Evolutionary conservation across 2,113 vertebrate genomes (phyloP), one percentile per base, ranked within the genome.

Genomic region (Ammospiza nelsoni): DNA sequence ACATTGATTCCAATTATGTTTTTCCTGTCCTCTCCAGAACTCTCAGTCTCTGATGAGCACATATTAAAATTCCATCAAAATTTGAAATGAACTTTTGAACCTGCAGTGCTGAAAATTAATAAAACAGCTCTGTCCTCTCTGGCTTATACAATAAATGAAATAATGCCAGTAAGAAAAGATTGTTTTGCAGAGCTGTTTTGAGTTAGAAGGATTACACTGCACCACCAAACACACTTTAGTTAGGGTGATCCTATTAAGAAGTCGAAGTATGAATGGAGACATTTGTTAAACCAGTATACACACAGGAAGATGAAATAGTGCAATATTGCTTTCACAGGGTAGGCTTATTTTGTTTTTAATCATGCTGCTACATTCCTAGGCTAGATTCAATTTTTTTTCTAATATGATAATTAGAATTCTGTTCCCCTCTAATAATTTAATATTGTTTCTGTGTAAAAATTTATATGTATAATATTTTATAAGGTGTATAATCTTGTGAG

Each of bases 31-130:
- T 85, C 25, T 48, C 35, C 43, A 52, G 19, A 59, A 33, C 16
- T 27, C 19, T 77, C 55, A 58, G 14, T 65, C 39, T 66, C 29
- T 84, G 58, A 35, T 39, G 44, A 74, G n/a, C 22, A 82, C 62
- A 88, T 20, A 54, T 61, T 31, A 85, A 93, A 90, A 91, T 59
- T 78, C 11, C 11, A n/a, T 62, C 54, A 87, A 78, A 91, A 94
- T 87, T 72, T 89, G 59, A 78, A 74, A 75, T 66, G 37, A 85
- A 82, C 78, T 89, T 96, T 68, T 77, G 66, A 94, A 82, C 80
- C 15, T 41, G 16, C 27, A 74, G 1, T 57, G 21, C 22, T 67
- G n/a, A 52, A 91, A 94, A 91, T 91, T 81, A 90, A 66, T 90
- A 87, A 82, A 96, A 44, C 11, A 44, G 4, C 15, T 87, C 58